Conservation (phyloP, 2,113 vertebrate species). For the Oncorhynchus gorbuscha region DNA sequence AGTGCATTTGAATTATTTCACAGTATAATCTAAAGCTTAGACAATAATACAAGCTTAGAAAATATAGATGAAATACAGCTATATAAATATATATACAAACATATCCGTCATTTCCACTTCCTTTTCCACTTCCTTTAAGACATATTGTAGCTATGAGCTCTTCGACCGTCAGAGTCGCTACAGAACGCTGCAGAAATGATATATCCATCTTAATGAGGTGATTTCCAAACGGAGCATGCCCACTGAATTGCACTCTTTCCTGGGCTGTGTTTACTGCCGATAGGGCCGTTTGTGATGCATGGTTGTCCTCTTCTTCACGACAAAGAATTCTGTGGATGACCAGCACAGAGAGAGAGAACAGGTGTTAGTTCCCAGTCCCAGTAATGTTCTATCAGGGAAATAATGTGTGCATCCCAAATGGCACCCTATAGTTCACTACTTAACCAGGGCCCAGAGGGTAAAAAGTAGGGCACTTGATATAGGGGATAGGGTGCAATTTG, state of each 20-base stretch:
- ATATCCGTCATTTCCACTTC: background rate
- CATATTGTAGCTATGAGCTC: conserved; percentile 31
- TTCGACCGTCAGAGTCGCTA: conserved; percentile 54
- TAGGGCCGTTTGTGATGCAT: conserved; percentile 59
- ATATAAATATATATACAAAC: conserved; percentile 16
- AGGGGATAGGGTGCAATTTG: background rate
- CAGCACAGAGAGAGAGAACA: background rate
- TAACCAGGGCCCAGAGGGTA: background rate
- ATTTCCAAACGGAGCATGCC: conserved; percentile 12
- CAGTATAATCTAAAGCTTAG: conserved; percentile 56
- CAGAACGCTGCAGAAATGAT: conserved; percentile 51
- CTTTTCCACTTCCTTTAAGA: conserved; percentile 9
- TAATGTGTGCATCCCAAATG: too few species aligned
- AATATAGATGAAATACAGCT: conserved; percentile 26
- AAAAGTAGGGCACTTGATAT: background rate
- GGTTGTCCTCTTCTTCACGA: conserved; percentile 67
- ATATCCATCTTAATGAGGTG: conserved; percentile 35
- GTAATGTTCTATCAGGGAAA: too few species aligned
- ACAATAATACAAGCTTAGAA: conserved; percentile 15
- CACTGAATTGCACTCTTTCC: conserved; percentile 11
- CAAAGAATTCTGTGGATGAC: conserved; percentile 70
- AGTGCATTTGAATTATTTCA: conserved; percentile 71
- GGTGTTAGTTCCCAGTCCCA: background rate
- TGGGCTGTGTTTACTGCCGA: conserved; percentile 47
- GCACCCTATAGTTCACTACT: background rate